Base-by-base conservation (phyloP, 1,140 invertebrate species). In the Manduca sexta region DNA sequence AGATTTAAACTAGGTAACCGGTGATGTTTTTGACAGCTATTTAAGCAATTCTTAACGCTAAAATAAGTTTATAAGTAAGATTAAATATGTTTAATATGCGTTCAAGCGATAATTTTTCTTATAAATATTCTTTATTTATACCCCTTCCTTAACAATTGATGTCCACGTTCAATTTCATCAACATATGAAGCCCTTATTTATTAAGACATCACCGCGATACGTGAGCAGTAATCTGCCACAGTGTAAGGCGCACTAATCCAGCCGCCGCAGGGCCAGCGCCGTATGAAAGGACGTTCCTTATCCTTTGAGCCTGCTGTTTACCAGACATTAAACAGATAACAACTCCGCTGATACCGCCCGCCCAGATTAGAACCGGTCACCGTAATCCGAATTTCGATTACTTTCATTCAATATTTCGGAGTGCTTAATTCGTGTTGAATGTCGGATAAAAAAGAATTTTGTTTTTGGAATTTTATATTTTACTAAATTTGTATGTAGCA, bases 241-340 rank as follows among this genome's bases (percentile, higher is more conserved):
- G 39, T 52, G 52, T 60, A 65, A 68, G 49, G 56, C 62, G 65
- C 54, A 49, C 59, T 83, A 84, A 81, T 82, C 81, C 75, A 59
- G 49, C 43, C 60, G 79, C 74, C 81, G 56, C 57, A 79, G 81
- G 81, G 76, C 77, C 70, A 76, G 74, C 59, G 45, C 63, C 60
- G 64, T 74, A 74, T 82, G 71, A 74, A 77, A 85, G 77, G 78
- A 81, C 75, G 79, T 69, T 76, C 69, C 76, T 82, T 84, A 85
- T 83, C 80, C 82, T 78, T 82, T 85, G 74, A 85, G 85, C 83
- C 83, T 69, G 79, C 86, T 87, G 84, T 87, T 87, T 86, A 87
- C 84, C 85, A 86, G 84, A 87, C 85, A 86, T 87, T 87, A 85
- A 87, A 79, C 84, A 86, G 85, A 87, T 87, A 86, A 83, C 81